Evolutionary conservation across 92 coral and sea anemone genomes (phyloP).

Genomic region (Porites cylindrica): DNA sequence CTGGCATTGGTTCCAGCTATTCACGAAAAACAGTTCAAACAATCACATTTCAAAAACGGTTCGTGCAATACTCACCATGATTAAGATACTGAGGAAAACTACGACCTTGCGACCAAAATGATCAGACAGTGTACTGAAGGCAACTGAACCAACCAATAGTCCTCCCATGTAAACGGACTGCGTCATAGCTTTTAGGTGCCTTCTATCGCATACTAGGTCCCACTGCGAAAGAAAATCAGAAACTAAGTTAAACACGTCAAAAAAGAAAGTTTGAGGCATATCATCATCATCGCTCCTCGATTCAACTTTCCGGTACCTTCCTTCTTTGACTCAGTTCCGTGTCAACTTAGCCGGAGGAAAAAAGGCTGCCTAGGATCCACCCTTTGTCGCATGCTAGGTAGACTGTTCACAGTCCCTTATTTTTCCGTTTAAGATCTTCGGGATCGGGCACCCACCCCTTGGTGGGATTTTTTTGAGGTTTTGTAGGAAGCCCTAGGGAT

Average conservation of each 20-base stretch:
- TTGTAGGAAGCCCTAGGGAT: too few species aligned
- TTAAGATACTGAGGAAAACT: constrained; percentile 49
- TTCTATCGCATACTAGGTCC: constrained; percentile 48
- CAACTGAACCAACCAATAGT: constrained; percentile 53
- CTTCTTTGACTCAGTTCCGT: too few species aligned
- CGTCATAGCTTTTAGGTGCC: constrained; percentile 57
- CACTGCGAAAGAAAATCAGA: constrained; percentile 34
- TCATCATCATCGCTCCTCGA: too few species aligned
- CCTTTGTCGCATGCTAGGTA: too few species aligned
- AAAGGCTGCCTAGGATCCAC: too few species aligned
- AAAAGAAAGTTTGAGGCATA: too few species aligned
- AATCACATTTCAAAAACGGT: background rate
- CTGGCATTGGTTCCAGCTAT: background rate
- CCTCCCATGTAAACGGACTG: constrained; percentile 68
- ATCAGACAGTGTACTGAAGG: constrained; percentile 62
- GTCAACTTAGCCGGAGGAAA: too few species aligned
- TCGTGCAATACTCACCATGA: constrained; percentile 48
- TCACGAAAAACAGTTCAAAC: background rate
- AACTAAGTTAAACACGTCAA: background rate
- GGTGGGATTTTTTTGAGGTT: too few species aligned
- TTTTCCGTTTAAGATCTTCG: too few species aligned
- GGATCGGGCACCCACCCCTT: too few species aligned
- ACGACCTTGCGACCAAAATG: constrained; percentile 59
- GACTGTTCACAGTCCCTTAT: too few species aligned
- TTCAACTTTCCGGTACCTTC: too few species aligned